Evolutionary conservation across 2,888 invertebrate species (phyloP), one percentile per base, ranked within the genome.

Genomic region (Calameuta filiformis): DNA sequence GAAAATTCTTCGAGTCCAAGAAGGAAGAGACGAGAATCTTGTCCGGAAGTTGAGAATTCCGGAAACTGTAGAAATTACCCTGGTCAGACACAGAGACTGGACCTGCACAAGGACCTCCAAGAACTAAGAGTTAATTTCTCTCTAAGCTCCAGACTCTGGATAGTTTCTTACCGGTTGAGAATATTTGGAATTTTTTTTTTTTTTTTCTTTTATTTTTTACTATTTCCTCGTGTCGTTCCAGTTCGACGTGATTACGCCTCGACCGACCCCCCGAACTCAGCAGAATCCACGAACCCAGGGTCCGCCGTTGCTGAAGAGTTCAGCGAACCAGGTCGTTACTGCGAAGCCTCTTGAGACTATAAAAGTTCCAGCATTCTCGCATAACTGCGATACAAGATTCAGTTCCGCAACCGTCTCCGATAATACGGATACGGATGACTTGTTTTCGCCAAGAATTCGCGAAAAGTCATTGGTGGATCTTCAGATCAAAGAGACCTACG

Each of bases 361-460:
- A 71, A 86, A 87, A 73, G 84, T 87, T 31, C 87, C 89, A 15
- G 82, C 81, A 4, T 86, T 86, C 75, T 86, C 85, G 76, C 79
- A 82, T 30, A 84, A 85, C 68, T 85, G 83, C 73, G 85, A 88
- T 73, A 87, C 83, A 69, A 85, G 82, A 81, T 83, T 84, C 30
- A 87, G 85, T 75, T 86, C 84, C 1, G 68, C 80, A 23, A 83
- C 88, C n/a, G 82, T 80, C 33, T 85, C 86, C 34, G 85, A 87
- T 4, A 82, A 81, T 35, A 85, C 85, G 1, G 87, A 87, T 69
- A 84, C 83, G 9, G 88, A 85, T 37, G 85, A 87, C 79, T 78
- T 79, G 12, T 81, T 82, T 68, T 85, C 84, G 15, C 82, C 85
- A 11, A 80, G 80, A 40, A 79, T 77, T 11, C 81, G 81, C 33